Evolutionary conservation across 2,888 invertebrate species (phyloP), one percentile per base, ranked within the genome.

Genomic region (Fissipunctia ypsillon): DNA sequence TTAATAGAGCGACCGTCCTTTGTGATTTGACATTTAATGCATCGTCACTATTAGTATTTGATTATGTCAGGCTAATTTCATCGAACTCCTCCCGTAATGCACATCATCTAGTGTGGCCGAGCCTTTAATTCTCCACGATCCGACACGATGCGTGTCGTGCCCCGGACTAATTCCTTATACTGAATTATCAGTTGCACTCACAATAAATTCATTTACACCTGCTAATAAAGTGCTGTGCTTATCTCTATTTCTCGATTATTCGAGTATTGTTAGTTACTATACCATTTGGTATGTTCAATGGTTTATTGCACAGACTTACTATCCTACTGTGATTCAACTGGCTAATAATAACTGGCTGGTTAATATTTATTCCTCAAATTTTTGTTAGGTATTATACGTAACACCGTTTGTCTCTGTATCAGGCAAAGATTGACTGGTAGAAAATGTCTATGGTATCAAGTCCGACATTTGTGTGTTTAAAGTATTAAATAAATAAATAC

Each of bases 21-120:
- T 78, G 77, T 75, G 75, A 60, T 82, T 79, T 83, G 79, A 86
- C 86, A 84, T 88, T 88, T 84, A 87, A 81, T 85, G 80, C 82
- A 70, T 79, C 74, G 63, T 80, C 59, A 84, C 80, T 86, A 83
- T 84, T 81, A n/a, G n/a, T n/a, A 72, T 79, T 64, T 63, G 65
- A 56, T 54, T 57, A 65, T 86, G 38, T 83, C 16, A 25, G 60
- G 5, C 10, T 3, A 10, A 25, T 9, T 60, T 16, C 1, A 41
- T 60, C 16, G 6, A 41, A 28, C 14, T 12, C 22, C 31, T 64
- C 10, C 19, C 19, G 48, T 48, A 28, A 22, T 48, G n/a, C 12
- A n/a, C 16, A 48, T 3, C 10, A n/a, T 64, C 31, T 35, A 35
- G 64, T 81, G 76, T 80, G 59, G 25, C 43, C 14, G n/a, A 31